phyloP scores from a whole-genome alignment of 2,797 vertebrate species.

The Botia almorhae region DNA sequence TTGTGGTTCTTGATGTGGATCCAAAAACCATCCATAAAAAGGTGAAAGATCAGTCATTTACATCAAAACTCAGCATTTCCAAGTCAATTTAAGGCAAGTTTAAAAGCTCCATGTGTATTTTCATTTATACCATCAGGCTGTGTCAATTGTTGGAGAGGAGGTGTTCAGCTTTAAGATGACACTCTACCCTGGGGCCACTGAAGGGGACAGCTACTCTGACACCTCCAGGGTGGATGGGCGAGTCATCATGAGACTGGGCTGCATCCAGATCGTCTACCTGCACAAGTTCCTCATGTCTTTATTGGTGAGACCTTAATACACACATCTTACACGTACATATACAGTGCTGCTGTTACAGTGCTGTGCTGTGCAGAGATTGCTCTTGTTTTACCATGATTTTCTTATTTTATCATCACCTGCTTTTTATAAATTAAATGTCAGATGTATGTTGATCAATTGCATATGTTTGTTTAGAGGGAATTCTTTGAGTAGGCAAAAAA shows the following conservation, averaged over 20 bases:
- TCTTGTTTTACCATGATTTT: too few species aligned
- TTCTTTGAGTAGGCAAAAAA: too few species aligned
- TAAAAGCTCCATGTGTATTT: background rate
- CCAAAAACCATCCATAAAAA: constrained; percentile 88
- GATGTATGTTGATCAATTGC: too few species aligned
- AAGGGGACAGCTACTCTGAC: constrained; percentile 85
- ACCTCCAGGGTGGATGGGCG: constrained; percentile 89
- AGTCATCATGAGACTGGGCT: constrained; percentile 87
- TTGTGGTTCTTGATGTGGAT: constrained; percentile 89
- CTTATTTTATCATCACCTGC: too few species aligned
- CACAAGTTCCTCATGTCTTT: constrained; percentile 92
- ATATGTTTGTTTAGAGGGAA: too few species aligned
- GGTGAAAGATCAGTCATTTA: constrained; percentile 68
- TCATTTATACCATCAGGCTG: constrained; percentile 75
- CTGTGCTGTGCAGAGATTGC: too few species aligned
- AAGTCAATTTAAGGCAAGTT: background rate
- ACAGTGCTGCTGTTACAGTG: background rate
- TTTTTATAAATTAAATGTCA: too few species aligned
- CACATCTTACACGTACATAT: background rate
- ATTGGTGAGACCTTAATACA: constrained; percentile 79
- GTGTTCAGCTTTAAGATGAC: constrained; percentile 91
- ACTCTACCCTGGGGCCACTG: constrained; percentile 85
- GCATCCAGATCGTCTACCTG: constrained; percentile 92
- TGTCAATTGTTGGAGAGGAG: constrained; percentile 94
- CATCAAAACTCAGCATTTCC: background rate